Conservation (phyloP, 2,888 invertebrate genomes). For the Cantharis lateralis region DNA sequence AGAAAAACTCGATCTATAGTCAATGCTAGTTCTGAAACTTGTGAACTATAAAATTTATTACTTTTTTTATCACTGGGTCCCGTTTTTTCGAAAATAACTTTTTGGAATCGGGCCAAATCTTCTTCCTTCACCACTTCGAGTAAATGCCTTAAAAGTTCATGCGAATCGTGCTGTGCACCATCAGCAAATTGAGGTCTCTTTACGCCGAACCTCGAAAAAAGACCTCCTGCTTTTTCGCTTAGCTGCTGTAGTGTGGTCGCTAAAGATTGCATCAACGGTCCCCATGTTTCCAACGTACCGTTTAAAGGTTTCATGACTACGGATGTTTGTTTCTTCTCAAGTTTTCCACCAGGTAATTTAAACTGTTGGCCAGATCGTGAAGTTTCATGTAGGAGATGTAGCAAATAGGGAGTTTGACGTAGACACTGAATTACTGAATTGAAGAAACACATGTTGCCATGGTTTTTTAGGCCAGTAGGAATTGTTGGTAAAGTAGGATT, state of each 20-base stretch:
- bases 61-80: constrained; percentile 76
- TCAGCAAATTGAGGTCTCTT: constrained; percentile 87
- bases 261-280: constrained; percentile 67
- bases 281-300: constrained; percentile 70
- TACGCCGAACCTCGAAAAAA: constrained; percentile 67
- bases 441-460: constrained; percentile 97
- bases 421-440: constrained; percentile 95
- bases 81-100: constrained; percentile 76
- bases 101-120: constrained; percentile 79
- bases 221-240: constrained; percentile 68
- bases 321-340: constrained; percentile 55
- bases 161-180: constrained; percentile 95
- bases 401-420: constrained; percentile 81
- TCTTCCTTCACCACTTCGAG: constrained; percentile 84
- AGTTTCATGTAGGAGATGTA: constrained; percentile 70
- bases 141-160: constrained; percentile 89
- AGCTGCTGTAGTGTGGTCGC: constrained; percentile 64
- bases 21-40: constrained; percentile 76
- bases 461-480: constrained; percentile 79
- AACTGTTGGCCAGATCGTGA: constrained; percentile 71
- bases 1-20: constrained; percentile 92
- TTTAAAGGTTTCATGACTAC: constrained; percentile 34
- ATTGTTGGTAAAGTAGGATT: constrained; percentile 59
- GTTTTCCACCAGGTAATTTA: constrained; percentile 72
- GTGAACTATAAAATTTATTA: constrained; percentile 82